Conservation (phyloP, 2,888 invertebrate species). For the Agelastica alni region DNA sequence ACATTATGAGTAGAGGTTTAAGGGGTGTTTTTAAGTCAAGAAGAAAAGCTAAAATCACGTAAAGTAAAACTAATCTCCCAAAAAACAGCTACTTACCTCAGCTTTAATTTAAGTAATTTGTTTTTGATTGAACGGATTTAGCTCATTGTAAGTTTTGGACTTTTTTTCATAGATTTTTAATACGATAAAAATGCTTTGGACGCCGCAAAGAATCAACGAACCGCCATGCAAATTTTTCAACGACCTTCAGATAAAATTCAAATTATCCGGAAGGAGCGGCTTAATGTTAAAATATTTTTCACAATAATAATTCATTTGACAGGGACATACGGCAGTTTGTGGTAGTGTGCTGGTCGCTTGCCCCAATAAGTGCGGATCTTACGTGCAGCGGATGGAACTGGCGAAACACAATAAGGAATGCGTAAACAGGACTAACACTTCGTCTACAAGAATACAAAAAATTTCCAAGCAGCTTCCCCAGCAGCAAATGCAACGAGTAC, state of each 20-base stretch:
- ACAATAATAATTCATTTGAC: conserved; percentile 24
- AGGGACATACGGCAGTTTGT: conserved; percentile 72
- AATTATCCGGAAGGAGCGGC: too few species aligned
- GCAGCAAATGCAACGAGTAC: neutral
- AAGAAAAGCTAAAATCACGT: too few species aligned
- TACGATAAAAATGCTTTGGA: too few species aligned
- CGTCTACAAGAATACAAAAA: conserved; percentile 24
- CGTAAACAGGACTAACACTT: conserved; percentile 40
- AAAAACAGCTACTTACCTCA: too few species aligned
- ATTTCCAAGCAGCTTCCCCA: neutral
- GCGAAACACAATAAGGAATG: conserved; percentile 62
- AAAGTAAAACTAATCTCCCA: too few species aligned
- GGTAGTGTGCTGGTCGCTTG: conserved; percentile 75
- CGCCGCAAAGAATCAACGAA: neutral
- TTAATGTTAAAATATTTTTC: conserved; percentile 13
- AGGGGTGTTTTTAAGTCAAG: too few species aligned
- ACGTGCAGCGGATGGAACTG: conserved; percentile 68
- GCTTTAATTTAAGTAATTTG: too few species aligned
- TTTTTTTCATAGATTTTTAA: too few species aligned
- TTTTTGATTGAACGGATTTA: too few species aligned
- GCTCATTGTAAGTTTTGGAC: too few species aligned
- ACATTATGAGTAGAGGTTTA: too few species aligned
- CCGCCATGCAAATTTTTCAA: neutral
- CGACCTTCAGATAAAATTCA: neutral
- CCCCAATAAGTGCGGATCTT: conserved; percentile 70